Evolutionary conservation across 2,797 vertebrate genomes (phyloP).

Genomic region (Halcyon smyrnensis): DNA sequence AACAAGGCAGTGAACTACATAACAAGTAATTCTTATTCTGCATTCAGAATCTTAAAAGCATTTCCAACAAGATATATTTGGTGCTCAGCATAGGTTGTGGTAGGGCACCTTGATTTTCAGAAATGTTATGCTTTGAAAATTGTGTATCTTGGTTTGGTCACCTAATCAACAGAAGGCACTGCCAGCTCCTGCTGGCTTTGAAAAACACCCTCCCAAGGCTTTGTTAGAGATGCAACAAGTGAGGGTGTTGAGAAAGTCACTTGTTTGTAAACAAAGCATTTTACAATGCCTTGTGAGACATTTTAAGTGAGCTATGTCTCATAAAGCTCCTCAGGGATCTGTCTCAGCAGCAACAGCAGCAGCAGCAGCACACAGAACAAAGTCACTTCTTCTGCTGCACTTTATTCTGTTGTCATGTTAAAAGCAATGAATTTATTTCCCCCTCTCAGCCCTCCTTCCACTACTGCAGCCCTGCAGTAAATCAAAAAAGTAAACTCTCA

Average conservation of each 20-base stretch:
- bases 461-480: conserved; percentile 77
- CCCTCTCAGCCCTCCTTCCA: conserved; percentile 71
- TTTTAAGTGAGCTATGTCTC: conserved; percentile 51
- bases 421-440: conserved; percentile 84
- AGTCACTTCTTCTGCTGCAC: conserved; percentile 75
- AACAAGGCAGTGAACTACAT: neutral
- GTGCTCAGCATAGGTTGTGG: accelerated
- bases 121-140: neutral
- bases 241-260: conserved; percentile 44
- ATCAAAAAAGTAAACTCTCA: conserved; percentile 87
- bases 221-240: conserved; percentile 24
- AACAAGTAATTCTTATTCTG: neutral
- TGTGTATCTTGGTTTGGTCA: neutral
- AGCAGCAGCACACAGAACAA: conserved; percentile 68
- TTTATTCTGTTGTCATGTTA: conserved; percentile 82
- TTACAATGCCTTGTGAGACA: conserved; percentile 54
- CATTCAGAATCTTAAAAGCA: neutral
- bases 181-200: neutral
- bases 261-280: conserved; percentile 74
- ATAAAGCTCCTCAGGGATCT: conserved; percentile 68
- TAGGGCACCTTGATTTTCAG: neutral
- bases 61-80: neutral
- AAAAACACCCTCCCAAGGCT: conserved; percentile 1
- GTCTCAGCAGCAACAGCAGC: conserved; percentile 34
- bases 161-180: conserved; percentile 9